Conservation (phyloP, 2,797 vertebrate genomes). For the Phalanger gymnotis region DNA sequence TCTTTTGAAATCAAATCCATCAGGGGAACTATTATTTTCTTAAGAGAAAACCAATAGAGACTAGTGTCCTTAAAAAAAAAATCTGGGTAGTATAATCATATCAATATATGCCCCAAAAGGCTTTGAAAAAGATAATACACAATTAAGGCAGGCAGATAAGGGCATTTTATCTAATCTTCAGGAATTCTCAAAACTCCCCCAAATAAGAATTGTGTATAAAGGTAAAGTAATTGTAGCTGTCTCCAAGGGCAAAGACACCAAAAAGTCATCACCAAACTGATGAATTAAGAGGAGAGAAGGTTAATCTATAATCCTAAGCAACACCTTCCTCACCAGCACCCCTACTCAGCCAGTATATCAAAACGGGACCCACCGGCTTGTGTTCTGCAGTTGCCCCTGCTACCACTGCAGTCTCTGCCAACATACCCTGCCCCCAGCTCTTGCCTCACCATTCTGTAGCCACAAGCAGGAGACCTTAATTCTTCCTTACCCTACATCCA, state of each 20-base stretch:
- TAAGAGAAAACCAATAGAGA: neutral
- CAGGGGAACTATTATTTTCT: neutral
- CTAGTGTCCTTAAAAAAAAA: neutral
- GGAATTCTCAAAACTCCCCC: neutral
- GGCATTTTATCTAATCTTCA: neutral
- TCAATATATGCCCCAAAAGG: neutral
- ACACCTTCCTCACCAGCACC: neutral
- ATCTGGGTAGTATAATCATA: neutral
- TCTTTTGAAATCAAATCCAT: neutral
- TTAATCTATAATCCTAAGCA: neutral
- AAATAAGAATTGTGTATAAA: neutral
- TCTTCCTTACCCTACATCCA: neutral
- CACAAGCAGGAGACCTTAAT: neutral
- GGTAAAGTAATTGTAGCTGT: neutral
- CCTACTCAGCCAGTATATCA: neutral
- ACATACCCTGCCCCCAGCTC: neutral
- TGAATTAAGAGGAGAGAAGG: neutral
- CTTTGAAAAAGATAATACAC: neutral
- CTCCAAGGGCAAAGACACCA: neutral
- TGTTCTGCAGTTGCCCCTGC: neutral
- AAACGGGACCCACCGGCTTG: neutral
- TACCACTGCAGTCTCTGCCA: neutral
- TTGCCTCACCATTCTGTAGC: neutral
- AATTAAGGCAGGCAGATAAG: neutral
- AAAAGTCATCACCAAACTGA: neutral